Conservation (phyloP, 2,113 vertebrate genomes). For the Acanthochromis polyacanthus region DNA sequence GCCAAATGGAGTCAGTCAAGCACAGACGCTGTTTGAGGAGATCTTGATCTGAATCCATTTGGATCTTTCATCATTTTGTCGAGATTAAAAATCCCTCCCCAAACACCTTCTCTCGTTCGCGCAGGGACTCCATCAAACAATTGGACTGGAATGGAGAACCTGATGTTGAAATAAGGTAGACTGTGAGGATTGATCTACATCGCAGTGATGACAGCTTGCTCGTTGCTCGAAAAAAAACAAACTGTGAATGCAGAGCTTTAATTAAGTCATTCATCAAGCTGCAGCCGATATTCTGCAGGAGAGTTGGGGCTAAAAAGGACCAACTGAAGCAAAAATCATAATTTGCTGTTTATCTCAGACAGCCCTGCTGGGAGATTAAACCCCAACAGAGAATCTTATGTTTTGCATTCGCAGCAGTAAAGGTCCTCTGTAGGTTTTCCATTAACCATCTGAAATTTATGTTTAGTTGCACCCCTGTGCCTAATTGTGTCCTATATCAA, state of each 20-base stretch:
- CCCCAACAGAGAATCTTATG: conserved; percentile 15
- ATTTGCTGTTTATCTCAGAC: conserved; percentile 47
- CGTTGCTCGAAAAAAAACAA: conserved; percentile 59
- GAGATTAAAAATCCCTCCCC: conserved; percentile 64
- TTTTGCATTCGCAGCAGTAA: conserved; percentile 39
- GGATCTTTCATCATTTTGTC: conserved; percentile 60
- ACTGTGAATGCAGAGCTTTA: conserved; percentile 61
- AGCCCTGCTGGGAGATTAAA: conserved; percentile 34
- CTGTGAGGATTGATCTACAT: conserved; percentile 71
- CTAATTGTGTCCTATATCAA: conserved; percentile 42
- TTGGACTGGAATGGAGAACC: conserved; percentile 55
- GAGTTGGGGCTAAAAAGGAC: conserved; percentile 50
- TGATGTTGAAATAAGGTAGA: conserved; percentile 44
- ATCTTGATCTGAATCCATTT: conserved; percentile 70
- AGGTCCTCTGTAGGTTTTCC: conserved; percentile 24
- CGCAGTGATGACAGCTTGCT: conserved; percentile 66
- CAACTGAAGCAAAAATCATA: conserved; percentile 45
- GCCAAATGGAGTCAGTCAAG: conserved; percentile 37
- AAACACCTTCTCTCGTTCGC: conserved; percentile 48
- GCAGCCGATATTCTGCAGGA: conserved; percentile 56
- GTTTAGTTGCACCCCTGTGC: conserved; percentile 25
- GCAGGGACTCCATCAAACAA: conserved; percentile 66
- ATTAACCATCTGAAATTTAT: conserved; percentile 22
- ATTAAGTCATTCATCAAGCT: conserved; percentile 78
- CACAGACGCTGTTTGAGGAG: conserved; percentile 49